A percentile compares a stretch with the other conserved stretches of the same genome.
These are phyloP conservation scores for Anguilla rostrata DNA, from an alignment of 2,113 vertebrate genomes.

Conservation along the genomic window DNA sequence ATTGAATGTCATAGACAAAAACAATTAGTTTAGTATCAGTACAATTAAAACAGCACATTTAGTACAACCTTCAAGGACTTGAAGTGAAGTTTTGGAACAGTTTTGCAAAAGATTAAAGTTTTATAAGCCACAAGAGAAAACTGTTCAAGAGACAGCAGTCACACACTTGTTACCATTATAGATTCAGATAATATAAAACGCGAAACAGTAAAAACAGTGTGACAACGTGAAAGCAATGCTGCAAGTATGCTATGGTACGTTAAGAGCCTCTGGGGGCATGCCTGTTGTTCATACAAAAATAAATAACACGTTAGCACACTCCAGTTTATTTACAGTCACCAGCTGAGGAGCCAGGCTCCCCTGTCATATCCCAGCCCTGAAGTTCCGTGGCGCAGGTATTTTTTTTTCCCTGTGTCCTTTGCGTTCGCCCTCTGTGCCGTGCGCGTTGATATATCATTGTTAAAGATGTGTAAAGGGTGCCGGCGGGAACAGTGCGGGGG, in stretches of 20 bases:
- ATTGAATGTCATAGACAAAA: no score
- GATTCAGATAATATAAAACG: no score
- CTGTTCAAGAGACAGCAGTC: no score
- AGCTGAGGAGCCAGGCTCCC: not conserved
- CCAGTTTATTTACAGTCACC: not conserved
- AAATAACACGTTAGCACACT: not conserved
- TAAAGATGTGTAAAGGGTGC: slow-evolving; percentile 2
- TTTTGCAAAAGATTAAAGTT: no score
- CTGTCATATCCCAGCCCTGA: not conserved
- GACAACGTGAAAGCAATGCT: no score
- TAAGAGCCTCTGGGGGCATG: not conserved
- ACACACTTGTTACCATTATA: no score
- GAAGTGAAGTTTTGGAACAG: no score
- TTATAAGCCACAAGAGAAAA: no score
- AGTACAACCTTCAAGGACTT: no score
- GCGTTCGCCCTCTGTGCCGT: not conserved
- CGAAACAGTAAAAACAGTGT: no score
- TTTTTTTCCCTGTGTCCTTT: not conserved
- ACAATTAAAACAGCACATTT: no score
- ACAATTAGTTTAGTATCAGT: no score
- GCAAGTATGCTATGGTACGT: not conserved
- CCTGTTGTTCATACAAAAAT: not conserved
- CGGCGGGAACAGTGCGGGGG: slow-evolving; percentile 16
- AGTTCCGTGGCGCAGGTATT: not conserved
- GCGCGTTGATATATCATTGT: not conserved